A percentile compares a stretch with the other conserved stretches of the same genome.
Conservation (phyloP, 92 coral and sea anemone genomes). For the Paramuricea clavata region DNA sequence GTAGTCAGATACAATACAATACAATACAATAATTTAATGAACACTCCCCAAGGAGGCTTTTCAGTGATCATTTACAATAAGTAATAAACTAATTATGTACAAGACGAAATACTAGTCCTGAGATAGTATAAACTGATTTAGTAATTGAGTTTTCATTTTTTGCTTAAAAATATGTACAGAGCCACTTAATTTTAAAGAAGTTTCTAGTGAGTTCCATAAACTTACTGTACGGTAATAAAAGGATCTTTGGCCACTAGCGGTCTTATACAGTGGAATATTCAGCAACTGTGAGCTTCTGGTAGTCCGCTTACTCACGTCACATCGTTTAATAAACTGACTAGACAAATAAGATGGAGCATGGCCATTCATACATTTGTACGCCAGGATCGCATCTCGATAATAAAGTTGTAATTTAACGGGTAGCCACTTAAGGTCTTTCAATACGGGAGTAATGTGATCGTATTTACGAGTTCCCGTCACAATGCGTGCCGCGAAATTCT, state of each 20-base stretch:
- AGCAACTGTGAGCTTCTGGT: neutral
- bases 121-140: neutral
- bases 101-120: neutral
- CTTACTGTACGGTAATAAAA: slow-evolving; percentile 37
- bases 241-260: slow-evolving; percentile 50
- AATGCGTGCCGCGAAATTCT: slow-evolving; percentile 41
- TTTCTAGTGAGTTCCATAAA: slow-evolving; percentile 21
- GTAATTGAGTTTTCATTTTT: neutral
- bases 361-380: slow-evolving; percentile 33
- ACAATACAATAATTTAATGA: neutral
- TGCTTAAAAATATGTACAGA: slow-evolving; percentile 36
- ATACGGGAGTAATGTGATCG: slow-evolving; percentile 37
- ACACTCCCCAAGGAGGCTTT: neutral
- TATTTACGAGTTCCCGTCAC: slow-evolving; percentile 3
- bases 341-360: neutral
- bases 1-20: no score
- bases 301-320: slow-evolving; percentile 33
- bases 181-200: slow-evolving; percentile 15
- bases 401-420: slow-evolving; percentile 34
- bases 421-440: slow-evolving; percentile 28
- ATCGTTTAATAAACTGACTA: slow-evolving; percentile 6
- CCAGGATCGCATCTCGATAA: slow-evolving; percentile 42
- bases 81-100: neutral
- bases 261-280: neutral
- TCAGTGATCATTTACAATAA: neutral